These are phyloP conservation scores for Coenonympha glycerion DNA, from an alignment of 2,888 invertebrate species.

Conservation along the genomic window DNA sequence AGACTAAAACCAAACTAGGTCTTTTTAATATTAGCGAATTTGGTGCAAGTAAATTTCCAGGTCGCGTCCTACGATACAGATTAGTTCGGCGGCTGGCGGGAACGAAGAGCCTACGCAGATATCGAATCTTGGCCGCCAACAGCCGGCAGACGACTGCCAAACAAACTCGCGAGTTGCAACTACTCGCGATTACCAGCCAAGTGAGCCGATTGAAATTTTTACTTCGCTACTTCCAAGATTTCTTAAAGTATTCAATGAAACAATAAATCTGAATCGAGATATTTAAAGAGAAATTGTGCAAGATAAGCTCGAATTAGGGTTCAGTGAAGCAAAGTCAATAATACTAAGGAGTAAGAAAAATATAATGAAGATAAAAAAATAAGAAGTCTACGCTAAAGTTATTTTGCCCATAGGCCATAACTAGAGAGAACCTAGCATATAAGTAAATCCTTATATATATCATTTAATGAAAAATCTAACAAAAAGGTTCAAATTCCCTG, in stretches of 20 bases:
- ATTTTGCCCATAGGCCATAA: no score
- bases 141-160: slow-evolving; percentile 47
- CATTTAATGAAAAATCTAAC: not conserved
- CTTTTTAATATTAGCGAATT: no score
- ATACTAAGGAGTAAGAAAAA: not conserved
- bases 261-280: no score
- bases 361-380: not conserved
- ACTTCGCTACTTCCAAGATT: no score
- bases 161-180: slow-evolving; percentile 7
- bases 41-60: slow-evolving; percentile 46
- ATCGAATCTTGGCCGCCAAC: slow-evolving; percentile 70
- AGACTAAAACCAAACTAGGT: no score
- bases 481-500: not conserved
- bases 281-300: no score
- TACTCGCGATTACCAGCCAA: not conserved
- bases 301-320: no score
- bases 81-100: slow-evolving; percentile 55
- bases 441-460: no score
- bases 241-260: no score
- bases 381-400: not conserved
- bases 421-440: no score
- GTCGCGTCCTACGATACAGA: slow-evolving; percentile 43
- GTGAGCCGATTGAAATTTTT: not conserved
- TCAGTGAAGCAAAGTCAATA: not conserved
- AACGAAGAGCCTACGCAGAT: slow-evolving; percentile 56